These are phyloP conservation scores for Bolinopsis microptera DNA, from an alignment of 37 sponge, comb jelly and placozoan species.

Conservation along the genomic window DNA sequence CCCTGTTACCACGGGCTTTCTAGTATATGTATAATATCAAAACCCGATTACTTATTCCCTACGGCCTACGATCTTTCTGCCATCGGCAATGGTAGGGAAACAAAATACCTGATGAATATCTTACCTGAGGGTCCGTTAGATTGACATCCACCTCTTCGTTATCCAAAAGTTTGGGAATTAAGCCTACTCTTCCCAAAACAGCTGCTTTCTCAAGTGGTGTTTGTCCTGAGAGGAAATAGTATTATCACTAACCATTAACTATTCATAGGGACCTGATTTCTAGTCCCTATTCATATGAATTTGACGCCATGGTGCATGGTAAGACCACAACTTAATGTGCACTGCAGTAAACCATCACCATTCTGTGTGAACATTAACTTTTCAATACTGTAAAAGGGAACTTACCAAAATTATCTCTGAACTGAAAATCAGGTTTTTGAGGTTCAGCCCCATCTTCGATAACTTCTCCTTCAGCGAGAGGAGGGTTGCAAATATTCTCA, in stretches of 20 bases:
- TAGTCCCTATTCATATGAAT: no score
- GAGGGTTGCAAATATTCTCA: not conserved
- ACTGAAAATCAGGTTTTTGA: slow-evolving; percentile 17
- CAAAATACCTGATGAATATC: not conserved
- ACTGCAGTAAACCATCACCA: no score
- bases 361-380: no score
- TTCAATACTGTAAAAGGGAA: not conserved
- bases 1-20: no score
- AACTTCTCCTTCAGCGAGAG: not conserved
- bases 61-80: no score
- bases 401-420: slow-evolving; percentile 27
- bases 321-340: no score
- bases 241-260: no score
- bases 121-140: slow-evolving; percentile 50
- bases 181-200: not conserved
- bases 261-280: no score
- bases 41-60: no score
- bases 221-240: not conserved
- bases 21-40: no score
- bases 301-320: no score
- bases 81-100: no score
- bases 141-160: slow-evolving; percentile 25
- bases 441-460: not conserved
- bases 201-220: slow-evolving; percentile 40
- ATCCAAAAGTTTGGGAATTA: not conserved